Base-by-base conservation (phyloP, 2,113 vertebrate species). In the Protobothrops flavoviridis region DNA sequence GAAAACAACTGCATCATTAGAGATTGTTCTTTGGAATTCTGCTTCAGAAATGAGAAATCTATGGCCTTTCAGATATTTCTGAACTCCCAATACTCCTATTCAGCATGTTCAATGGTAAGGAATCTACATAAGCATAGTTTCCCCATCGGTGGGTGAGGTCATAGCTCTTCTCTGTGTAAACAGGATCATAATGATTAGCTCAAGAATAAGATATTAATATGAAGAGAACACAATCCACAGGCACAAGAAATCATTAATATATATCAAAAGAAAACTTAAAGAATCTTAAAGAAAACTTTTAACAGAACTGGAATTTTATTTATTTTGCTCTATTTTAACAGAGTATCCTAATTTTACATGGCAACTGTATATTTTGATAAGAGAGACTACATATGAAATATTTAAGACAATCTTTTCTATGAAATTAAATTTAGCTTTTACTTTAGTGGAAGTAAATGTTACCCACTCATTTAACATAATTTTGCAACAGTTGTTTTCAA, bases 401-500 rank as follows among this genome's bases (percentile, higher is more conserved):
- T 74, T 53, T 92, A 56, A 55, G 20, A 85, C 21, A 85, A 26
- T 86, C 74, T 6, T 85, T 85, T 57, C 15, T 24, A 24, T 64
- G 43, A 26, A 50, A 93, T 52, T 93, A 56, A 89, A 81, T 89
- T 85, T 39, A 85, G 88, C 26, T 21, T 86, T 92, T 86, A 61
- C 12, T 90, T 90, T 74, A 90, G 20, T 39, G 61, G 91, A 59
- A 90, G 59, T 55, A 43, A 92, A 88, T 92, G 85, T 6, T 7
- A 52, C 7, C 26, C 17, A 59, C 45, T 33, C 10, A 85, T 45
- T 39, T 59, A 59, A 59, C 26, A 61, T 53, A 50, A 64, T 90
- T 93, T 61, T 90, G 39, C 88, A 93, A 64, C 43, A 61, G 23
- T 59, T n/a, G 12, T 12, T 74, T 92, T 89, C 91, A 92, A 89